Evolutionary conservation across 2,797 vertebrate genomes (phyloP), one percentile per base, ranked within the genome.

Genomic region (Philypnodon macrostomus): DNA sequence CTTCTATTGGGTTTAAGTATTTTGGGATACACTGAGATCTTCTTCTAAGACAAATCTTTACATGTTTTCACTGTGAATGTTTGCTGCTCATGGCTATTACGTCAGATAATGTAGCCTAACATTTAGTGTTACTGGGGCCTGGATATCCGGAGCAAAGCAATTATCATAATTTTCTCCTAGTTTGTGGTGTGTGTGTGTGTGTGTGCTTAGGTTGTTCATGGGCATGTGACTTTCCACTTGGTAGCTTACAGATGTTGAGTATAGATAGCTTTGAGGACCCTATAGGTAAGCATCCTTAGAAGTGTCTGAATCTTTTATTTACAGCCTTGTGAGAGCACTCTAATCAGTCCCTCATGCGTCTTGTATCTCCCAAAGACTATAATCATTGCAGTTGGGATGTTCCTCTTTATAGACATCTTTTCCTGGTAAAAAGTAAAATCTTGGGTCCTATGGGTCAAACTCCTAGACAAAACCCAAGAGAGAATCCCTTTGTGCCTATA

Each of bases 101-200:
- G 63, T 58, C 65, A 75, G 53, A 73, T 84, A 78, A 72, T 53
- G 58, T 47, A 67, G 68, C 66, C 51, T 29, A 58, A 42, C 57
- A 51, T 51, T 59, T 51, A 65, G 54, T 73, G 63, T 55, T 58
- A 61, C 62, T 67, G 70, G 73, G 67, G 64, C 83, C 68, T 77
- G 79, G 66, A 79, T 77, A 83, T 87, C 84, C 78, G 72, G 85
- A 83, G 64, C 73, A 60, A 67, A 77, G 78, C 85, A 88, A 87
- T 90, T 86, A 89, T 84, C 77, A 68, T 87, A 31, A 84, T 85
- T 87, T 85, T 84, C 75, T 85, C 58, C 72, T 50, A 67, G 75
- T 81, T 77, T 84, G 79, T 65, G 79, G 83, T 75, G 56, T 69
- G 1, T 37, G 34, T 62, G 14, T 62, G 14, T 58, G 37, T 53